These are phyloP conservation scores for Belonocnema kinseyi DNA, from an alignment of 1,140 invertebrate genomes.

Conservation along the genomic window DNA sequence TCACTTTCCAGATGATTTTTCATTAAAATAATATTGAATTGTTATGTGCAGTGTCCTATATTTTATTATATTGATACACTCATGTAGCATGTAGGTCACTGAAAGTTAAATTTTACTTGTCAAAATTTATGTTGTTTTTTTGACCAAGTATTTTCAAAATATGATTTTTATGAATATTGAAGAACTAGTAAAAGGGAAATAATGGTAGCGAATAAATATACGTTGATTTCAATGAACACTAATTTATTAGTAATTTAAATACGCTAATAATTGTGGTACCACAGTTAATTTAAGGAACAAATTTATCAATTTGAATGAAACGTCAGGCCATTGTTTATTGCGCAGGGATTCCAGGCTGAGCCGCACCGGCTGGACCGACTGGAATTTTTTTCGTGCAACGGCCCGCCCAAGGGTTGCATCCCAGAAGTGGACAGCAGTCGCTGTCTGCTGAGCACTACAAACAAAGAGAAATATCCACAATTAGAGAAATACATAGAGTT, in stretches of 20 bases:
- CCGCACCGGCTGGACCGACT: not conserved
- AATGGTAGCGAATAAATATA: too few species aligned
- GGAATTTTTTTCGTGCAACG: conserved; percentile 40
- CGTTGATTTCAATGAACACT: not conserved
- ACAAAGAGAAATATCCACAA: conserved; percentile 4
- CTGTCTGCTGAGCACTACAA: conserved; percentile 37
- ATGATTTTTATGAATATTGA: too few species aligned
- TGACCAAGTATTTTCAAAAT: too few species aligned
- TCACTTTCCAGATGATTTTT: too few species aligned
- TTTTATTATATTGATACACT: too few species aligned
- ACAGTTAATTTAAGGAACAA: not conserved
- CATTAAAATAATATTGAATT: too few species aligned
- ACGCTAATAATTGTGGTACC: not conserved
- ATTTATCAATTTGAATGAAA: not conserved
- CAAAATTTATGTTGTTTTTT: too few species aligned
- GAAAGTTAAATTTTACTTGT: too few species aligned
- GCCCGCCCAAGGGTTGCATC: conserved; percentile 44
- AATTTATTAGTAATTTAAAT: not conserved
- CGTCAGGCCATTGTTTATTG: not conserved
- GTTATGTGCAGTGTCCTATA: too few species aligned
- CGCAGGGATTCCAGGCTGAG: not conserved
- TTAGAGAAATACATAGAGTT: not conserved
- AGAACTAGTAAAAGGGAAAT: too few species aligned
- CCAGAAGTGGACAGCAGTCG: conserved; percentile 42
- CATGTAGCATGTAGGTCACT: too few species aligned